These are phyloP conservation scores for Stenurella melanura DNA, from an alignment of 2,888 invertebrate genomes.

Conservation along the genomic window DNA sequence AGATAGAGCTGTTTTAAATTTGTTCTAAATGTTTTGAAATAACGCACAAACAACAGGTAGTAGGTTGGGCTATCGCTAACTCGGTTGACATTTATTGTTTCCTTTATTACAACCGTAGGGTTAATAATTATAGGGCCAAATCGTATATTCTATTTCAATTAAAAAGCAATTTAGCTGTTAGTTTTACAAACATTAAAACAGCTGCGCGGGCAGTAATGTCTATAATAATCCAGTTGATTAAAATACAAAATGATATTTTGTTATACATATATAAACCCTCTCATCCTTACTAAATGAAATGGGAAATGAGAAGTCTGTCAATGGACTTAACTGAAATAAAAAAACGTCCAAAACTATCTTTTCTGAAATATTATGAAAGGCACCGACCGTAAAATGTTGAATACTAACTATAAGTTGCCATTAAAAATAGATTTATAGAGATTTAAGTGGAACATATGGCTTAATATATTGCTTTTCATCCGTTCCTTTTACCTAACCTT, in stretches of 20 bases:
- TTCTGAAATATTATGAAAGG: neutral
- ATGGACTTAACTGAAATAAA: neutral
- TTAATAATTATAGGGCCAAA: slow-evolving; percentile 37
- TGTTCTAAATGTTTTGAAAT: slow-evolving; percentile 24
- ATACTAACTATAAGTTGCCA: slow-evolving; percentile 8
- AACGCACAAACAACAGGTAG: slow-evolving; percentile 45
- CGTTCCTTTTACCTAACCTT: neutral
- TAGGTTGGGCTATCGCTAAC: slow-evolving; percentile 40
- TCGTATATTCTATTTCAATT: slow-evolving; percentile 46
- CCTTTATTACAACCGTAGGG: slow-evolving; percentile 36
- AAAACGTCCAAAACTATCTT: neutral
- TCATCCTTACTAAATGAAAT: slow-evolving; percentile 19
- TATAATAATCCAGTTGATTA: slow-evolving; percentile 37
- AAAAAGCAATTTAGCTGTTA: slow-evolving; percentile 42
- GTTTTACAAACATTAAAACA: slow-evolving; percentile 35
- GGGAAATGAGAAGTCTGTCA: neutral
- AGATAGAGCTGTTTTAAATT: slow-evolving; percentile 38
- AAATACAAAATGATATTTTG: slow-evolving; percentile 32
- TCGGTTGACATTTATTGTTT: slow-evolving; percentile 47
- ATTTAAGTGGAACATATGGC: slow-evolving; percentile 25
- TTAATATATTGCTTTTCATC: neutral
- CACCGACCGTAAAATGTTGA: slow-evolving; percentile 18
- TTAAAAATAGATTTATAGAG: slow-evolving; percentile 31
- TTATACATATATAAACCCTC: slow-evolving; percentile 24
- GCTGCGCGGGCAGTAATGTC: slow-evolving; percentile 35